Percentiles rank a stretch among this genome's conserved stretches.
These are phyloP conservation scores for Chaenocephalus aceratus DNA, from an alignment of 2,113 vertebrate genomes.

Conservation along the genomic window DNA sequence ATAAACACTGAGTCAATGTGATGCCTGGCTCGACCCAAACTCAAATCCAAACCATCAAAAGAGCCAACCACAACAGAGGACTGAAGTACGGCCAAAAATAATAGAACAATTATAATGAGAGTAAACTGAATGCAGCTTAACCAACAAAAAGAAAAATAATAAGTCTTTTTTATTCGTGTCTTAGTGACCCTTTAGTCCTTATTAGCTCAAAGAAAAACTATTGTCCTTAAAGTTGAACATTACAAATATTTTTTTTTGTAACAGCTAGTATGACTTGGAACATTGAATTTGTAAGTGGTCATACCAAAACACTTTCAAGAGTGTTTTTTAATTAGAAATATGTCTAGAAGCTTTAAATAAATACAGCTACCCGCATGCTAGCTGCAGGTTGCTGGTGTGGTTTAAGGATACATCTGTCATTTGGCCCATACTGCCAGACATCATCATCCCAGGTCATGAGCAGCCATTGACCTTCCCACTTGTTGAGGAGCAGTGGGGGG, in stretches of 20 bases:
- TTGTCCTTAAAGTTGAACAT: neutral
- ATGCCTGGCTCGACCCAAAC: conserved; percentile 53
- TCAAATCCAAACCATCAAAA: conserved; percentile 32
- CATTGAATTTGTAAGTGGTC: neutral
- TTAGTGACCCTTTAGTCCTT: neutral
- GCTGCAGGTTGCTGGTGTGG: neutral
- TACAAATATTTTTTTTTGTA: neutral
- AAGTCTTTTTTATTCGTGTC: neutral
- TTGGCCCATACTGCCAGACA: conserved; percentile 57
- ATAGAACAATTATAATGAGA: conserved; percentile 11
- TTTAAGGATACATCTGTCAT: conserved; percentile 35
- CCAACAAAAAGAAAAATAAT: neutral
- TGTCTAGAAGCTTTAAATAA: neutral
- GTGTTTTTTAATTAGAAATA: too few species aligned
- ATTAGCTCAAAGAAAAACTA: neutral
- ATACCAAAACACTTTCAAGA: neutral
- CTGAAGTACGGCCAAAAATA: conserved; percentile 44
- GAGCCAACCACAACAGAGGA: conserved; percentile 39
- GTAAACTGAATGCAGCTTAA: neutral
- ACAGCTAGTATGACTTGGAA: neutral
- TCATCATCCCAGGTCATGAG: conserved; percentile 66
- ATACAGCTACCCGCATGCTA: neutral
- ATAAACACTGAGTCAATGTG: conserved; percentile 83
- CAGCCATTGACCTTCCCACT: conserved; percentile 78
- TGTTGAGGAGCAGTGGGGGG: conserved; percentile 52